Base-by-base conservation (phyloP, 2,113 vertebrate genomes). In the Ammodytes dubius region DNA sequence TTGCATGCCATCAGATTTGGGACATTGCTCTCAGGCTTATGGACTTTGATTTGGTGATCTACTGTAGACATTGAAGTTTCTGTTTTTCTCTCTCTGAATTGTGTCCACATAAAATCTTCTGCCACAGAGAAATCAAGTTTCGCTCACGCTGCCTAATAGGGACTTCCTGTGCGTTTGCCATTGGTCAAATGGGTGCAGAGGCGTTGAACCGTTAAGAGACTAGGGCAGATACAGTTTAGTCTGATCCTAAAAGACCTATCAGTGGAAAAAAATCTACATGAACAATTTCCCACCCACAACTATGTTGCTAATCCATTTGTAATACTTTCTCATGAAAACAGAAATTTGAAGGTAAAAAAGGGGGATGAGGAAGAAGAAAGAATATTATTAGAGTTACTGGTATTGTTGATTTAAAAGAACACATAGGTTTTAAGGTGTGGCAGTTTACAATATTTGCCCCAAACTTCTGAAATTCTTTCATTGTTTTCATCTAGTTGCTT, bases 151-250 rank as follows among this genome's bases (percentile, higher is more conserved):
- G 15, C 19, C 57, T 35, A 54, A 43, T 39, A 45, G 42, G 19
- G 54, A 53, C 81, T 71, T 88, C 84, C 79, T 84, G 46, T 58
- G 52, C 60, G 47, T 68, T 70, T 67, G 14, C 15, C 17, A n/a
- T 17, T 39, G 17, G 27, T 6, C 61, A 49, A 61, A 12, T 13
- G 11, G 53, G 40, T 0, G 35, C 12, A 10, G 35, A 39, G 54
- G 47, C 9, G 59, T 57, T 60, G 40, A 70, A 47, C 61, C 59
- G 39, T 60, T 69, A 13, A 52, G 40, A 70, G 53, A 54, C 1
- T 14, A 81, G 57, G 10, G 10, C 53, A 50, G 27, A 39, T 80
- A 12, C 9, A 17, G 64, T 66, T 42, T 53, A 15, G 56, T 68
- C 7, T 27, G 17, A 77, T 74, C 46, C 19, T 37, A n/a, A 43